A percentile compares a stretch with the other conserved stretches of the same genome.
These are phyloP conservation scores for Agrotis ipsilon DNA, from an alignment of 2,888 invertebrate species.

Conservation along the genomic window DNA sequence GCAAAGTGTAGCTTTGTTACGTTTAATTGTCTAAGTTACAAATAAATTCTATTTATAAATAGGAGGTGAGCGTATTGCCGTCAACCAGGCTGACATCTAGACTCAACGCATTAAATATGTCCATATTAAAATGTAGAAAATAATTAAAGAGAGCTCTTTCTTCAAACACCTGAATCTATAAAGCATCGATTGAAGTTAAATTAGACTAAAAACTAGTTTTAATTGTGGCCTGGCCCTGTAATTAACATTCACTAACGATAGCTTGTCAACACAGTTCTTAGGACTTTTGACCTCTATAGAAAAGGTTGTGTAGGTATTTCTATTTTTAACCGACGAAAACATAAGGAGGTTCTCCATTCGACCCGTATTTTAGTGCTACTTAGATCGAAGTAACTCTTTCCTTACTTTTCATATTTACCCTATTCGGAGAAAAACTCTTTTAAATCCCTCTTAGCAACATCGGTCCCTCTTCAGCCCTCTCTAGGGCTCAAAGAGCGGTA, in stretches of 20 bases:
- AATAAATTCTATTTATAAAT: too few relatives aligned
- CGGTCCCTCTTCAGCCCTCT: conserved; percentile 20
- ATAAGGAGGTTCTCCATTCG: too few relatives aligned
- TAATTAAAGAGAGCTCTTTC: background rate
- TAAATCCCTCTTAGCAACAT: conserved; percentile 29
- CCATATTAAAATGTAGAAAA: background rate
- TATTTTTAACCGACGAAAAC: background rate
- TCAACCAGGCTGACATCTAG: background rate
- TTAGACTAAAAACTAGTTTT: conserved; percentile 16
- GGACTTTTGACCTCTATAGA: background rate
- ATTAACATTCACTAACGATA: conserved; percentile 5
- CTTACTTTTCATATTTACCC: conserved; percentile 18
- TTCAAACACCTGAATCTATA: background rate
- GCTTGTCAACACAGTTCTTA: background rate
- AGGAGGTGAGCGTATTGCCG: background rate
- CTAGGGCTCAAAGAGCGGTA: conserved; percentile 52
- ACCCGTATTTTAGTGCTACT: background rate
- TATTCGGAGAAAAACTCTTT: conserved; percentile 17
- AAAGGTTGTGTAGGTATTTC: background rate
- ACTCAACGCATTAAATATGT: background rate
- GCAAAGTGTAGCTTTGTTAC: too few relatives aligned
- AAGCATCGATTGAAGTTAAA: conserved; percentile 4
- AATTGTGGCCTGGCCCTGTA: conserved; percentile 1
- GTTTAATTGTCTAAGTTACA: too few relatives aligned
- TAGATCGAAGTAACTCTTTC: background rate